Conservation (phyloP, 2,797 vertebrate genomes). For the Cheirogaleus major region DNA sequence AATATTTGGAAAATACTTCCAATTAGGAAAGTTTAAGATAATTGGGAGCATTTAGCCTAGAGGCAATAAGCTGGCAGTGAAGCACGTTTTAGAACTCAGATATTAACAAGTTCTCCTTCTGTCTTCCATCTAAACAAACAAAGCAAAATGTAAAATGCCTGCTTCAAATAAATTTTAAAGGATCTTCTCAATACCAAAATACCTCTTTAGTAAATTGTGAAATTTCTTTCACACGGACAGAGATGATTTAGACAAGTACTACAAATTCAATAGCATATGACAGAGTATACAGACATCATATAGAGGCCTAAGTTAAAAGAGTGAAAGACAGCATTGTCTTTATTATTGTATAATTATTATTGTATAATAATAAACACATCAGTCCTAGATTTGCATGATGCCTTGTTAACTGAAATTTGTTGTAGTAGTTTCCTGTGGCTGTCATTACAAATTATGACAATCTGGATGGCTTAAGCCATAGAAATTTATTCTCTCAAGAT, state of each 20-base stretch:
- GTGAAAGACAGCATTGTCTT: not conserved
- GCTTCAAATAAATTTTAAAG: not conserved
- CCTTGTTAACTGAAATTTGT: not conserved
- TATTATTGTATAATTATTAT: too few relatives aligned
- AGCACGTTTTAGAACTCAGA: not conserved
- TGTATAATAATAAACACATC: not conserved
- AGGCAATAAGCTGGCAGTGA: not conserved
- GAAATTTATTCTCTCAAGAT: not conserved
- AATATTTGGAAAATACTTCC: constrained; percentile 38
- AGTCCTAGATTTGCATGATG: not conserved
- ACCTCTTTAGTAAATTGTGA: not conserved
- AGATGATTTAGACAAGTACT: not conserved
- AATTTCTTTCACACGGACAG: not conserved
- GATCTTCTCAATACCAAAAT: not conserved
- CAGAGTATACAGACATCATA: not conserved
- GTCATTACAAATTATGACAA: not conserved
- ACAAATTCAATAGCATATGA: not conserved
- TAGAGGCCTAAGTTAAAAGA: not conserved
- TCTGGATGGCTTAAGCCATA: not conserved
- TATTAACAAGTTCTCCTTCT: not conserved
- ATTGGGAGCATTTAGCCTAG: not conserved
- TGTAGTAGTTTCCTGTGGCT: not conserved
- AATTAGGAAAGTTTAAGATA: constrained; percentile 40
- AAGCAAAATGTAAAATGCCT: not conserved
- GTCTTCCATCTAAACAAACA: not conserved